A percentile compares a stretch with the other conserved stretches of the same genome.
phyloP scores from a whole-genome alignment of 2,888 invertebrate genomes.

The Acleris sparsana region DNA sequence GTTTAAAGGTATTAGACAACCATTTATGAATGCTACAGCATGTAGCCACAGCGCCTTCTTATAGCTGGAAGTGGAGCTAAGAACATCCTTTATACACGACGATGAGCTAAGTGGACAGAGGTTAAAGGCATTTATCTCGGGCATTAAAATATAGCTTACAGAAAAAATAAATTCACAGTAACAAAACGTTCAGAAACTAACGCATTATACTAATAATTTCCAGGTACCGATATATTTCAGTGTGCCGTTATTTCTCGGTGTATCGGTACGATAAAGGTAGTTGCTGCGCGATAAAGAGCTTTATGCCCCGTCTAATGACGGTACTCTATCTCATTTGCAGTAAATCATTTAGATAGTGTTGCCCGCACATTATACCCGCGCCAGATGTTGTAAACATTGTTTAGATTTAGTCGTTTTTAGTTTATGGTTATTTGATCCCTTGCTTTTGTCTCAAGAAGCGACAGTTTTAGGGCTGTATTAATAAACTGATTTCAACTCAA shows the following conservation, averaged over 20 bases:
- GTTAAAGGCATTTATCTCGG: neutral
- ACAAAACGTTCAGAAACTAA: too few species aligned
- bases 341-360: constrained; percentile 36
- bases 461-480: too few species aligned
- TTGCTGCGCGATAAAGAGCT: constrained; percentile 31
- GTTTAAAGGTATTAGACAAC: too few species aligned
- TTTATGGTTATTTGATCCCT: too few species aligned
- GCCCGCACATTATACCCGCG: constrained; percentile 16
- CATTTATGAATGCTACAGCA: too few species aligned
- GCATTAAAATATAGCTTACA: too few species aligned
- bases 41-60: too few species aligned
- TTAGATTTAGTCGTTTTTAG: neutral
- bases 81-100: neutral
- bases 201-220: too few species aligned
- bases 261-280: constrained; percentile 19
- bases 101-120: neutral
- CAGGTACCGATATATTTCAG: neutral
- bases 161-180: too few species aligned
- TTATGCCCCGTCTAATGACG: constrained; percentile 32
- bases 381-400: constrained; percentile 31
- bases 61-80: too few species aligned
- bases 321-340: constrained; percentile 36
- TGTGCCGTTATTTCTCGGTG: constrained; percentile 12
- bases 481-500: too few species aligned
- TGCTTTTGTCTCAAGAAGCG: too few species aligned